phyloP scores from a whole-genome alignment of 2,888 invertebrate species.

The Nemurella pictetii region DNA sequence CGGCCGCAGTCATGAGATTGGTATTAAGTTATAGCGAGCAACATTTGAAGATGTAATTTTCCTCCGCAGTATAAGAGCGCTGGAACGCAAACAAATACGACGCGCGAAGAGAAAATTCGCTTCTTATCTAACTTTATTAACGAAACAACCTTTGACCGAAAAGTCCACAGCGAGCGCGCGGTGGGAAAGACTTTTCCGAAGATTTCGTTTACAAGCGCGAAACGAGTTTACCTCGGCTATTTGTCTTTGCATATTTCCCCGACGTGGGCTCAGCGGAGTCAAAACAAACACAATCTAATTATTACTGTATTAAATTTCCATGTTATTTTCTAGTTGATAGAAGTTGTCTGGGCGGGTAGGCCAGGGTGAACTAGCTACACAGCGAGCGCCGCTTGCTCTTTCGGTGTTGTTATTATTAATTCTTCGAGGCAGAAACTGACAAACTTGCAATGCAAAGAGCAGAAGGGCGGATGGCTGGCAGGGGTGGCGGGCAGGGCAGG shows the following conservation, averaged over 20 bases:
- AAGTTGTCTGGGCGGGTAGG: slow-evolving; percentile 12
- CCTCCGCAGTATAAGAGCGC: not conserved
- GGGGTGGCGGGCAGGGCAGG: not conserved
- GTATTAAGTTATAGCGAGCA: not conserved
- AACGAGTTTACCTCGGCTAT: not conserved
- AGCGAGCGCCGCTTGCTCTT: slow-evolving; percentile 14
- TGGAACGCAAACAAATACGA: not conserved
- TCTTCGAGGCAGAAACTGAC: slow-evolving; percentile 33
- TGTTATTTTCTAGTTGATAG: slow-evolving; percentile 36
- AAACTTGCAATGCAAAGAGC: slow-evolving; percentile 32
- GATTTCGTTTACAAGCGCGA: not conserved
- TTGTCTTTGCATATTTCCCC: slow-evolving; percentile 3
- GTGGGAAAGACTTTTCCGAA: slow-evolving; percentile 2
- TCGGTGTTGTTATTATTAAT: slow-evolving; percentile 37
- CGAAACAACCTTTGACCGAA: not conserved
- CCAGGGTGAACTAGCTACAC: no score
- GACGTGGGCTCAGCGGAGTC: not conserved
- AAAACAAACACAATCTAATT: slow-evolving; percentile 37
- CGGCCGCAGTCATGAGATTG: not conserved
- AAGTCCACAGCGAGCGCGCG: not conserved
- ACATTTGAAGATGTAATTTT: not conserved
- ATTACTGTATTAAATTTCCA: slow-evolving; percentile 40
- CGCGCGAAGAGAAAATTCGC: not conserved
- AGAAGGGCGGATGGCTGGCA: slow-evolving; percentile 5
- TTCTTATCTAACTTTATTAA: not conserved